These are phyloP conservation scores for Drosophila putrida DNA, from an alignment of 2,888 invertebrate species.

Conservation along the genomic window DNA sequence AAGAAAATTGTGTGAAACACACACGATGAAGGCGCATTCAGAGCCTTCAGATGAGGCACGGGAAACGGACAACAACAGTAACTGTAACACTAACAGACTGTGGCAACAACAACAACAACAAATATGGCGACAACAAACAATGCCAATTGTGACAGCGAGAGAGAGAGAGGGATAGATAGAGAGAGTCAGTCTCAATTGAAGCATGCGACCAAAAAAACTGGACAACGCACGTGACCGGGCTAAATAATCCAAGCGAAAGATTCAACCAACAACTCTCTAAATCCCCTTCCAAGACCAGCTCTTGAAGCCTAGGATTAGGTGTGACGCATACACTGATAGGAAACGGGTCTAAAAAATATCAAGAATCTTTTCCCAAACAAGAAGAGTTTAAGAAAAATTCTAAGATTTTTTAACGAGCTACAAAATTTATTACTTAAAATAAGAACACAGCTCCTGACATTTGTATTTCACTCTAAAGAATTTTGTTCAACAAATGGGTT, in stretches of 20 bases:
- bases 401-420: no score
- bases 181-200: background rate
- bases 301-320: conserved; percentile 40
- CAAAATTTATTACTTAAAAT: no score
- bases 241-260: conserved; percentile 31
- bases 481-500: no score
- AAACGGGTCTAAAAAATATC: no score
- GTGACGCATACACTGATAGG: background rate
- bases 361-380: no score
- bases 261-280: conserved; percentile 1
- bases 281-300: background rate
- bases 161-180: background rate
- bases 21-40: background rate
- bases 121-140: conserved; percentile 47
- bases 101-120: conserved; percentile 8
- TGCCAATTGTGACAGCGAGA: conserved; percentile 18
- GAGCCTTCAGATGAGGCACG: background rate
- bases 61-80: conserved; percentile 18
- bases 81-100: conserved; percentile 13
- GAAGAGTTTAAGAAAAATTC: no score
- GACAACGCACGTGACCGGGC: conserved; percentile 66
- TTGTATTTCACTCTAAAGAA: no score
- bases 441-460: no score
- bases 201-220: conserved; percentile 9
- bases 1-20: conserved; percentile 69